A percentile compares a stretch with the other conserved stretches of the same genome.
These are phyloP conservation scores for Siphamia tubifer DNA, from an alignment of 2,113 vertebrate species.

Conservation along the genomic window DNA sequence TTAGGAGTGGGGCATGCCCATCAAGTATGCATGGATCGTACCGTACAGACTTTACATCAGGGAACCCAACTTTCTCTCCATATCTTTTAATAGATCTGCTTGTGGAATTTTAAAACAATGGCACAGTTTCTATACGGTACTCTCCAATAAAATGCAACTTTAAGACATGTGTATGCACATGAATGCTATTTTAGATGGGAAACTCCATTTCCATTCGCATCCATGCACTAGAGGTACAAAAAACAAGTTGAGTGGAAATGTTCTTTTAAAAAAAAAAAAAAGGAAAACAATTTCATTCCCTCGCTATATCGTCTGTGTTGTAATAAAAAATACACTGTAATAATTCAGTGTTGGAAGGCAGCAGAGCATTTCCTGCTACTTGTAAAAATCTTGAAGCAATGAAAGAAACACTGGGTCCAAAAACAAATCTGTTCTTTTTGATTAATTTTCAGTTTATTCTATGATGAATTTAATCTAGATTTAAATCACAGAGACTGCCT, in stretches of 20 bases:
- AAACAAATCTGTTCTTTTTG: no score
- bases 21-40: neutral
- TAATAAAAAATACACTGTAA: neutral
- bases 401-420: no score
- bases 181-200: no score
- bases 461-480: no score
- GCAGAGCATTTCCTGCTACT: constrained; percentile 4
- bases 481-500: no score
- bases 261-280: no score
- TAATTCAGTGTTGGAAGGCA: neutral
- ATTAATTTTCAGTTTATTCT: no score
- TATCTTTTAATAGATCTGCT: constrained; percentile 5
- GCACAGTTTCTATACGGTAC: neutral
- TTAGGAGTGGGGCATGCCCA: no score
- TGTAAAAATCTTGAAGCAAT: no score
- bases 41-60: neutral
- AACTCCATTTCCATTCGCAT: no score
- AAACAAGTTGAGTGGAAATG: neutral
- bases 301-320: neutral
- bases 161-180: no score
- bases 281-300: neutral
- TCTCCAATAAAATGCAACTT: no score
- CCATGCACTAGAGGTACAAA: neutral
- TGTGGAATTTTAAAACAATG: neutral
- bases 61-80: neutral